phyloP scores from a whole-genome alignment of 2,888 invertebrate genomes.

The Euzophera pinguis region DNA sequence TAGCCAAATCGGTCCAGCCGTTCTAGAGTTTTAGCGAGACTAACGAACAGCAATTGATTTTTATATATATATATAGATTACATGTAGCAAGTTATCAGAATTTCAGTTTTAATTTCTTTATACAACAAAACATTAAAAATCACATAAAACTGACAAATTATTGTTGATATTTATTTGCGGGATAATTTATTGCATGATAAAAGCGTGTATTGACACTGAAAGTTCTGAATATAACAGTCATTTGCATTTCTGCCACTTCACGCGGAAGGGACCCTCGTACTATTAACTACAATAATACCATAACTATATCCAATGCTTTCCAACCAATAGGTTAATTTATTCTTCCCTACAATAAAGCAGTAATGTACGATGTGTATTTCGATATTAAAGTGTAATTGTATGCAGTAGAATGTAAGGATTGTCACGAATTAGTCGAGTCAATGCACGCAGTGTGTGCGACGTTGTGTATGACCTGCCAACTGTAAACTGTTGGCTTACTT shows the following conservation, averaged over 20 bases:
- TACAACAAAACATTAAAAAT: too few species aligned
- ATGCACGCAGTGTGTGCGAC: constrained; percentile 35
- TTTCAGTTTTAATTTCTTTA: too few species aligned
- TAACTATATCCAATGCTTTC: background rate
- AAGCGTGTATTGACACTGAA: background rate
- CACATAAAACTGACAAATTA: too few species aligned
- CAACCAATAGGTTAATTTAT: background rate
- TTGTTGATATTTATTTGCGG: too few species aligned
- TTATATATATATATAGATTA: too few species aligned
- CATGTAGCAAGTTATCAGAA: too few species aligned
- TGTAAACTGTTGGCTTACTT: background rate
- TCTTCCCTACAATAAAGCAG: background rate
- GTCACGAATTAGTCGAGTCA: constrained; percentile 40
- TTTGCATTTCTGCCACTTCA: constrained; percentile 14
- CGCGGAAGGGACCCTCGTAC: background rate
- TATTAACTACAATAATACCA: background rate
- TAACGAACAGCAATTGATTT: too few species aligned
- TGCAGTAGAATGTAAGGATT: constrained; percentile 23
- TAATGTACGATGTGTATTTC: background rate
- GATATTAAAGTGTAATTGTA: background rate
- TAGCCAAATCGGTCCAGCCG: too few species aligned
- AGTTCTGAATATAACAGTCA: background rate
- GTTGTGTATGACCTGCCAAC: constrained; percentile 32
- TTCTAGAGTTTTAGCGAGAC: too few species aligned
- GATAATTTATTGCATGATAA: too few species aligned